Conservation (phyloP, 2,113 vertebrate species). For the Oriolus oriolus region DNA sequence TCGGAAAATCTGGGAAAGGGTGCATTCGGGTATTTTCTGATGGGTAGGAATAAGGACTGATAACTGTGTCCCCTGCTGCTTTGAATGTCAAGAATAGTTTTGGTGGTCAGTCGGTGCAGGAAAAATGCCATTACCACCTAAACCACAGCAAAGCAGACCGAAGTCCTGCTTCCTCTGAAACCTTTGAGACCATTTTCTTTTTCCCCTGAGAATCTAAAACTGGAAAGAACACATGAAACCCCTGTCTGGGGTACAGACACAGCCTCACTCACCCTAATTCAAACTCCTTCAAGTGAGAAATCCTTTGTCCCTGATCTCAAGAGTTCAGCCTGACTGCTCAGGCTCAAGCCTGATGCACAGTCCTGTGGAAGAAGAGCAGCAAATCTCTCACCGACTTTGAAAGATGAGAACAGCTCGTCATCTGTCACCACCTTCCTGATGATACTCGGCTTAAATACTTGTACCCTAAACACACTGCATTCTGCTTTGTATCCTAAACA, state of each 20-base stretch:
- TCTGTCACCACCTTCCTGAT: neutral
- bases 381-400: neutral
- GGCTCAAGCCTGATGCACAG: accelerated
- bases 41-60: neutral
- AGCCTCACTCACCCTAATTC: neutral
- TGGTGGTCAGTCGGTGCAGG: neutral
- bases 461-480: neutral
- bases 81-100: neutral
- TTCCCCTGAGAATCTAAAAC: neutral
- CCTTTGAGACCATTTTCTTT: neutral
- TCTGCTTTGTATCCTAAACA: neutral
- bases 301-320: neutral
- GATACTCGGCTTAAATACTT: neutral
- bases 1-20: neutral
- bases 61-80: neutral
- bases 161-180: neutral
- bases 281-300: neutral
- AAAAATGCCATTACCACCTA: neutral
- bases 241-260: neutral
- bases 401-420: neutral
- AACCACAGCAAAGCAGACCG: neutral
- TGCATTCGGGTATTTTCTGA: neutral
- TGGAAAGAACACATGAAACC: neutral
- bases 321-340: neutral
- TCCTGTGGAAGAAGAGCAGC: neutral